These are phyloP conservation scores for Platycercus adscitus DNA, from an alignment of 2,113 vertebrate genomes.

Conservation along the genomic window DNA sequence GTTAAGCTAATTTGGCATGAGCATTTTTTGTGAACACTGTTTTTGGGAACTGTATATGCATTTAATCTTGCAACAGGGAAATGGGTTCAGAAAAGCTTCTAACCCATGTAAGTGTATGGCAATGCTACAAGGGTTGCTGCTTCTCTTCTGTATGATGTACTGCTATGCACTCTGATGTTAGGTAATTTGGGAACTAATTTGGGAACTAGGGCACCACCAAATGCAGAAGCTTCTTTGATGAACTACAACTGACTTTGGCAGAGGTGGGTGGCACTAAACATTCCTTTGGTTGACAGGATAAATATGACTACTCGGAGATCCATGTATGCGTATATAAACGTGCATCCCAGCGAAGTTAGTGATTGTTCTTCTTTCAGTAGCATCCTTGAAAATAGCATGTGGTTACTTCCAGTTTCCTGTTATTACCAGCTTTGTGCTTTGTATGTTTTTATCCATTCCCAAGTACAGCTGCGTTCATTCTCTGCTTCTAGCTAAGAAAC, in stretches of 20 bases:
- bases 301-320: background rate
- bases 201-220: background rate
- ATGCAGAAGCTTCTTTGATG: background rate
- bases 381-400: background rate
- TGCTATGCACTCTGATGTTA: background rate
- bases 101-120: accelerated
- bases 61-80: background rate
- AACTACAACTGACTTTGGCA: background rate
- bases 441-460: background rate
- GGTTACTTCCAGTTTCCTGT: background rate
- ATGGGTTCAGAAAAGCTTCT: background rate
- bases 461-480: background rate
- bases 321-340: background rate
- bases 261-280: background rate
- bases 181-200: background rate
- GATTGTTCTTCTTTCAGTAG: background rate
- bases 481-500: background rate
- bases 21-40: background rate
- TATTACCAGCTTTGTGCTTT: background rate
- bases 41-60: background rate
- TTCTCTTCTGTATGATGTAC: background rate
- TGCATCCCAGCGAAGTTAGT: background rate
- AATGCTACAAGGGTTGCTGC: background rate
- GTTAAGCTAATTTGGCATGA: background rate
- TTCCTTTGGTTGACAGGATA: background rate